Conservation (phyloP, 2,113 vertebrate species). For the Oreotragus oreotragus region DNA sequence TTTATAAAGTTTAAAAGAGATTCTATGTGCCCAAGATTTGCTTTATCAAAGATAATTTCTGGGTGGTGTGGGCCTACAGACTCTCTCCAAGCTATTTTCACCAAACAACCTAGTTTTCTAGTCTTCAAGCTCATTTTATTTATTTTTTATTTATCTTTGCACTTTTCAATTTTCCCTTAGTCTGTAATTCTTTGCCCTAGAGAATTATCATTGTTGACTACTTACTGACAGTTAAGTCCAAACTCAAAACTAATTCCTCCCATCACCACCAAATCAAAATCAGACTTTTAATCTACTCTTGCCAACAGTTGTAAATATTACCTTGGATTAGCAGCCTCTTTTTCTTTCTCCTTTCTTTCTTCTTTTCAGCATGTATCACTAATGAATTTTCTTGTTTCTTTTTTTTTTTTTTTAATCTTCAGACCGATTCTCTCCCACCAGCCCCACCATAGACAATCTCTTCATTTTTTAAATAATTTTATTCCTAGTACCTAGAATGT, state of each 20-base stretch:
- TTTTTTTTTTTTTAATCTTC: not conserved
- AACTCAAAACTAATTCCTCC: not conserved
- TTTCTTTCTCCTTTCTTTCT: not conserved
- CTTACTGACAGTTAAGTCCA: not conserved
- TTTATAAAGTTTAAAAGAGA: not conserved
- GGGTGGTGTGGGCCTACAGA: not conserved
- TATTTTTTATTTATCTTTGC: not conserved
- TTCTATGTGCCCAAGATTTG: not conserved
- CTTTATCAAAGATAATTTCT: not conserved
- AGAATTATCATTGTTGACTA: not conserved
- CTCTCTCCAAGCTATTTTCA: not conserved
- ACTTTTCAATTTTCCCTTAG: not conserved
- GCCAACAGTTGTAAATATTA: not conserved
- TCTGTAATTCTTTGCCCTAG: not conserved
- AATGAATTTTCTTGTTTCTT: not conserved
- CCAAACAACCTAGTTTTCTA: not conserved
- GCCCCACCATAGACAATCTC: not conserved
- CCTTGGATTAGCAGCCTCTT: rapidly evolving
- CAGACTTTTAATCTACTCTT: not conserved
- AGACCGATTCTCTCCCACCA: not conserved
- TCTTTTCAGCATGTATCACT: not conserved
- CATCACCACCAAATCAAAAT: not conserved
- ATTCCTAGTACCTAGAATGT: not conserved
- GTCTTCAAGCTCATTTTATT: not conserved
- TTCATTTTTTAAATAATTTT: not conserved